phyloP scores from a whole-genome alignment of 2,113 vertebrate genomes.

The Campylomormyrus tamandua region DNA sequence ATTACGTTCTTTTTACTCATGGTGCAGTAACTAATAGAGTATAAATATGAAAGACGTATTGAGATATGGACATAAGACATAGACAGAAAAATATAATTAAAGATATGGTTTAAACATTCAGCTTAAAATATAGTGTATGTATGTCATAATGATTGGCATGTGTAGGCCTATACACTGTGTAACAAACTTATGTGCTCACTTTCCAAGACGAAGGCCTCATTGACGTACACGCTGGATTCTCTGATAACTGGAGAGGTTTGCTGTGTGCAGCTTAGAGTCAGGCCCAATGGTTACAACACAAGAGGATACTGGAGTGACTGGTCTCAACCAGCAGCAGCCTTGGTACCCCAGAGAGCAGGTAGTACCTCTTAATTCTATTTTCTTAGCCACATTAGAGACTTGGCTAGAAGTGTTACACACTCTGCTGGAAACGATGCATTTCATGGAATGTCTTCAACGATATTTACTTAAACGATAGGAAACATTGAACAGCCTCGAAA shows the following conservation, averaged over 20 bases:
- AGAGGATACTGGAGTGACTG: slow-evolving; percentile 78
- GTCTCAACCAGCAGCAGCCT: slow-evolving; percentile 59
- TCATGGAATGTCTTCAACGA: not conserved
- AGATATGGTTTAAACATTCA: not conserved
- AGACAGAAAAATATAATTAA: not conserved
- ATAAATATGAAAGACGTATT: not conserved
- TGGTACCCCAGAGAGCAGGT: slow-evolving; percentile 68
- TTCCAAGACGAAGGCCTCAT: slow-evolving; percentile 7
- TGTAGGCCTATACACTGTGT: not conserved
- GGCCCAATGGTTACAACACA: slow-evolving; percentile 40
- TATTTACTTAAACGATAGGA: not conserved
- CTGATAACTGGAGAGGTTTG: slow-evolving; percentile 66
- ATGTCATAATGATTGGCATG: not conserved
- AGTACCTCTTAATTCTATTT: not conserved
- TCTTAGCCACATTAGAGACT: not conserved
- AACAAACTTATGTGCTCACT: not conserved
- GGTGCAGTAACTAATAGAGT: not conserved
- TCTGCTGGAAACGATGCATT: not conserved
- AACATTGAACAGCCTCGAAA: not conserved
- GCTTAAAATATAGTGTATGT: not conserved
- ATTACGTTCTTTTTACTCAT: not conserved
- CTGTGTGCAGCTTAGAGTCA: slow-evolving; percentile 67
- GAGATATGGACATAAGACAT: not conserved
- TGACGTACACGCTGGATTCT: slow-evolving; percentile 25
- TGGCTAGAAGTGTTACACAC: not conserved